A percentile compares a stretch with the other conserved stretches of the same genome.
phyloP scores from a whole-genome alignment of 2,113 vertebrate genomes.

The Geococcyx californianus region DNA sequence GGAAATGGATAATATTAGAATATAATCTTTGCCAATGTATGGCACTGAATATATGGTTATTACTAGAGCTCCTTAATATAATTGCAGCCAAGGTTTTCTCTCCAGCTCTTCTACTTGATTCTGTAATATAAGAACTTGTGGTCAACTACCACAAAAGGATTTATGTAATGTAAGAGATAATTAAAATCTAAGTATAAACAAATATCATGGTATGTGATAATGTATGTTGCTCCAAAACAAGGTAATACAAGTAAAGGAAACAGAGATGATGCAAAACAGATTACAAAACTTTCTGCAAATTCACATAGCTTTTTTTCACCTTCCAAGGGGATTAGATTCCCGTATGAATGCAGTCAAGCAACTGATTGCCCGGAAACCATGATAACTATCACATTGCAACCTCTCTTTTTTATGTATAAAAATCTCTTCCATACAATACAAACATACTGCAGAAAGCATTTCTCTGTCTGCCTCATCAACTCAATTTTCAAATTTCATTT shows the following conservation, averaged over 20 bases:
- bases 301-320: not conserved
- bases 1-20: conserved; percentile 7
- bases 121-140: not conserved
- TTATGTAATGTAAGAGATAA: not conserved
- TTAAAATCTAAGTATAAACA: not conserved
- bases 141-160: not conserved
- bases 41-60: not conserved
- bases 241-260: not conserved
- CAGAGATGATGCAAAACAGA: not conserved
- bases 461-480: not conserved
- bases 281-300: not conserved
- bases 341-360: not conserved
- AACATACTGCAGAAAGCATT: not conserved
- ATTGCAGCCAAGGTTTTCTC: not conserved
- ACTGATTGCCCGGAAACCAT: not conserved
- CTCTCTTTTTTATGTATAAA: not conserved
- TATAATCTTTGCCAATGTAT: conserved; percentile 3
- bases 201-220: not conserved
- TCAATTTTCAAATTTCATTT: conserved; percentile 9
- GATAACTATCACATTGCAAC: not conserved
- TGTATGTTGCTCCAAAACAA: not conserved
- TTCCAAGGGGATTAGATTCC: not conserved
- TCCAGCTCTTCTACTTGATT: not conserved
- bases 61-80: not conserved
- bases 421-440: not conserved